Evolutionary conservation across 2,113 vertebrate species (phyloP).

Genomic region (Thamnophis sirtalis): DNA sequence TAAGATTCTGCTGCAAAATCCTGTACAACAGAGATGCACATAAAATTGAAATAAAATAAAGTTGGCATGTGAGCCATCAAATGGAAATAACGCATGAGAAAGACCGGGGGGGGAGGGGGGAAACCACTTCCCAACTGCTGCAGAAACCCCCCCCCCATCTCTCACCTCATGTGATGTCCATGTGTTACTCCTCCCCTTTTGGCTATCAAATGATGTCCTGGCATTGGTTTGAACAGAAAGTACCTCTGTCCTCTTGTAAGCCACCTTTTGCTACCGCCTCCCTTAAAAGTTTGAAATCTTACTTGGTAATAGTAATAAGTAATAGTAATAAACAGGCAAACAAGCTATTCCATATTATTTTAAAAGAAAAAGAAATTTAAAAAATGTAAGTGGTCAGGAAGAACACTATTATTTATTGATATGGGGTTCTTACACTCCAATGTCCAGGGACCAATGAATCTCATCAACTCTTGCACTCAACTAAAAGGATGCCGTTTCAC

Average conservation of each 20-base stretch:
- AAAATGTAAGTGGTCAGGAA: not conserved
- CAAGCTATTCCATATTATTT: not conserved
- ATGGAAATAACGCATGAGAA: not conserved
- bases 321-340: not conserved
- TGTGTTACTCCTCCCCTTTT: not conserved
- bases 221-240: not conserved
- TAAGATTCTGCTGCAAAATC: not conserved
- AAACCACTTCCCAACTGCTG: not conserved
- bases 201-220: not conserved
- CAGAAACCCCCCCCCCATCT: not conserved
- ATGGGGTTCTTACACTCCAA: not conserved
- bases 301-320: not conserved
- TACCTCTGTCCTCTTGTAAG: not conserved
- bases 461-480: not conserved
- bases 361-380: not conserved
- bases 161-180: not conserved
- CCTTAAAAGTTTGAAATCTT: not conserved
- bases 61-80: not conserved
- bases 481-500: not conserved
- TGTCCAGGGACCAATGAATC: too few species aligned
- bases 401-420: not conserved
- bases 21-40: not conserved
- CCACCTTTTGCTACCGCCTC: not conserved
- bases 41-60: not conserved
- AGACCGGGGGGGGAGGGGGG: rapidly evolving